phyloP scores from a whole-genome alignment of 2,113 vertebrate genomes.

The Cettia cetti region DNA sequence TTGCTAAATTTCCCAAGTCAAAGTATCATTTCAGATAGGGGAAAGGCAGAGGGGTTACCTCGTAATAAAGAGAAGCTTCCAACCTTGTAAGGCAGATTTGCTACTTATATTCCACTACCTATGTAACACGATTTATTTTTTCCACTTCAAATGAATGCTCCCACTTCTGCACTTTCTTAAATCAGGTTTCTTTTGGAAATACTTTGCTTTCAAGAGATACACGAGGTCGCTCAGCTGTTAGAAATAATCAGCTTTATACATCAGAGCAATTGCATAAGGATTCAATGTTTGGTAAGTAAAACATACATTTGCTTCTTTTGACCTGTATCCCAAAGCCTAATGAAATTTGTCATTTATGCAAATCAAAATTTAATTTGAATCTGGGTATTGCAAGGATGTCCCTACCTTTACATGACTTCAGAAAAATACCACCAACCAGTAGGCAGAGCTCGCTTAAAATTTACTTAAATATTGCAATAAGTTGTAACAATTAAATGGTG shows the following conservation, averaged over 20 bases:
- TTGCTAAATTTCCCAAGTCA: neutral
- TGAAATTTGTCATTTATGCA: neutral
- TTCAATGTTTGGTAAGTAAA: conserved; percentile 16
- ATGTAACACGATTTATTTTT: neutral
- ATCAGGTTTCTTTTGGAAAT: conserved; percentile 50
- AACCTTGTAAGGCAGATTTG: neutral
- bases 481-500: neutral
- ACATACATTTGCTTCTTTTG: neutral
- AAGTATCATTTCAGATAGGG: neutral
- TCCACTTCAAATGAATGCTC: neutral
- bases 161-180: neutral
- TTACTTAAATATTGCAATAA: neutral
- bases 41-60: neutral
- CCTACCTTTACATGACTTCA: neutral
- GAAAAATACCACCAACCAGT: neutral
- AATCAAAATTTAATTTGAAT: neutral
- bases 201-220: conserved; percentile 59
- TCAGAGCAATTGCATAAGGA: conserved; percentile 28
- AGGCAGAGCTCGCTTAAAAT: neutral
- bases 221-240: conserved; percentile 70
- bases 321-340: neutral
- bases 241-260: conserved; percentile 64
- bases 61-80: neutral
- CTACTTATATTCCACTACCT: neutral
- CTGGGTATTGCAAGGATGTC: neutral